Base-by-base conservation (phyloP, 2,113 vertebrate species). In the Centropus bengalensis region DNA sequence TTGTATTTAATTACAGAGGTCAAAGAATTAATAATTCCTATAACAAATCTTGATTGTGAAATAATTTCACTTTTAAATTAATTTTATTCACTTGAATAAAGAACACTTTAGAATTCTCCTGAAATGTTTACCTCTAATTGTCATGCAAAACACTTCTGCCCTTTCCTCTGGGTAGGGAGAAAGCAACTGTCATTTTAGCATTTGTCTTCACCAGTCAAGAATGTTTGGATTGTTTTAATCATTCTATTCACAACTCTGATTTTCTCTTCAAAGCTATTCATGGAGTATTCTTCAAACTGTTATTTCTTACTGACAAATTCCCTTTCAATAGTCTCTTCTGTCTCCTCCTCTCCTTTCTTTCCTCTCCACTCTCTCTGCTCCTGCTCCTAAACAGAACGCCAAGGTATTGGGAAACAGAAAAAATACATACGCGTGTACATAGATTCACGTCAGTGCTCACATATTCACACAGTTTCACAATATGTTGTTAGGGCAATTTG, bases 51-150 rank as follows among this genome's bases (percentile, higher is more conserved):
- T 69, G 32, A 86, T 70, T 79, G 76, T 40, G 33, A 95, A 83
- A 82, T 33, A 67, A 86, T 89, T 76, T 85, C 17, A 66, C 51
- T 95, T 92, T 76, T 49, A 82, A 14, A 40, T 36, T 92, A 90
- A 89, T 44, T n/a, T 11, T 24, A 70, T 77, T 92, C 74, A 80
- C 28, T 11, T 6, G 40, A 91, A 78, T 49, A 89, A 63, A 75
- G 66, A 66, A 60, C 12, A 15, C 23, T 81, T 96, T 73, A 58
- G 56, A 77, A 94, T 89, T 91, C 76, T 91, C 58, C 60, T 91
- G 86, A 85, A 94, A 93, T 74, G 21, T 91, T 93, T 97, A 92
- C 36, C 66, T 97, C 90, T 93, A 91, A 96, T 96, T 96, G 79
- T 56, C 52, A 97, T 96, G 91, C 88, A 86, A 97, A 96, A 86